These are phyloP conservation scores for Lampris megalopsis DNA, from an alignment of 2,113 vertebrate genomes.

Conservation along the genomic window DNA sequence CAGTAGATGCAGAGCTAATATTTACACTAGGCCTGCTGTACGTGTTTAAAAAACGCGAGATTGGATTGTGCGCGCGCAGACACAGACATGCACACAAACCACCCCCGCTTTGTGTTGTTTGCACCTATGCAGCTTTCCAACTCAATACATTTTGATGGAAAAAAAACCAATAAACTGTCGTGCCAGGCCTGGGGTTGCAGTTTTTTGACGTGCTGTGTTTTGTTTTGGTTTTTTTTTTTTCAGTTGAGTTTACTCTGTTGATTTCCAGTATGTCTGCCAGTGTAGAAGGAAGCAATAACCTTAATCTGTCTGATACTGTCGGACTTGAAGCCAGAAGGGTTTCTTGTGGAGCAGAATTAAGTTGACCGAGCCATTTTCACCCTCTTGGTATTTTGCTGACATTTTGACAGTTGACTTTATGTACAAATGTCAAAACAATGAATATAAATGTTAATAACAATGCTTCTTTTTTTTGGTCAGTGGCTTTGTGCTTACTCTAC, in stretches of 20 bases:
- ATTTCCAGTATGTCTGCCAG: constrained; percentile 64
- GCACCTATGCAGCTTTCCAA: constrained; percentile 57
- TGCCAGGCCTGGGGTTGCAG: constrained; percentile 53
- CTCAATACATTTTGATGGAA: constrained; percentile 65
- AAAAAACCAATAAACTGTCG: constrained; percentile 76
- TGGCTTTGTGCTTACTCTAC: constrained; percentile 25
- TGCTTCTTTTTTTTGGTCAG: background rate
- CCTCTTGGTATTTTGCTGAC: constrained; percentile 17
- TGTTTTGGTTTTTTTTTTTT: constrained; percentile 40
- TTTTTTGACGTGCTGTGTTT: constrained; percentile 67
- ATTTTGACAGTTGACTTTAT: no score
- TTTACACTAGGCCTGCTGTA: constrained; percentile 71
- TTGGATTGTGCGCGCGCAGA: constrained; percentile 63
- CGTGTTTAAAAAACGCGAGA: constrained; percentile 66
- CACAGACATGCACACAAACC: constrained; percentile 48
- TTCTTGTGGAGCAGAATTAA: constrained; percentile 57
- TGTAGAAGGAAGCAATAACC: constrained; percentile 55
- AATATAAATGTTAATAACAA: no score
- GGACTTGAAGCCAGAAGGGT: constrained; percentile 41
- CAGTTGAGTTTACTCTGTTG: constrained; percentile 72
- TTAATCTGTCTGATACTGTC: constrained; percentile 46
- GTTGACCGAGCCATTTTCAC: constrained; percentile 33
- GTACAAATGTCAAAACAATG: no score
- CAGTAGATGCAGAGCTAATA: constrained; percentile 73
- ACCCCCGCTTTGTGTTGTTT: constrained; percentile 60